Base-by-base conservation (phyloP, 1,140 invertebrate genomes). In the Euwallacea similis region DNA sequence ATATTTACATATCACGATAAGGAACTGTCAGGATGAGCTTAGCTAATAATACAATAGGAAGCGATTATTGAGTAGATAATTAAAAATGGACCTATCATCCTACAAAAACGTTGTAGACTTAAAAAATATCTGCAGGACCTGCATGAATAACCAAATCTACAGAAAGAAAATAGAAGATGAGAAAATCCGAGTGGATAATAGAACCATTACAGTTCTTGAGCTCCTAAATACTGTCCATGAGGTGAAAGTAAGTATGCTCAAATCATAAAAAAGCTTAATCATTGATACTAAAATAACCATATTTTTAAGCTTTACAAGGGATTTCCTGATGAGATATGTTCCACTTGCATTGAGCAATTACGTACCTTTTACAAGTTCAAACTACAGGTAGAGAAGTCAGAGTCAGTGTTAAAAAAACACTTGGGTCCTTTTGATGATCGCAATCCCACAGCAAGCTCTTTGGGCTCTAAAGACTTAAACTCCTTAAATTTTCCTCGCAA, bases 241-340 rank as follows among this genome's bases (percentile, higher is more conserved):
- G 42, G 66, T 75, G 13, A 67, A 77, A 56, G 76, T 77, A 71
- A 68, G 44, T 41, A 42, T 33, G 7, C 10, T 15, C 47, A 54
- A 9, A 10, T 46, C 21, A 47, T 7, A 55, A 50, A 50, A 50
- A n/a, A 33, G 15, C 11, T 46, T 59, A 55, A 61, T 56, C 33
- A 16, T 46, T 66, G 10, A 16, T 2, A 10, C 10, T 65, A 21
- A 62, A 15, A 55, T 61, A 42, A 42, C 13, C 21, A 55, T 11
- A 64, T 7, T 21, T 61, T 33, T 50, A 33, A 77, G 76, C 8
- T 73, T 42, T 46, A 69, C 47, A 74, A 76, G 59, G 69, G 64
- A n/a, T 73, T 69, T 50, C 74, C 76, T 13, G 71, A 74, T 61
- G 69, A 72, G 64, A 78, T 79, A 43, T 79, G 77, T 65, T 21